A percentile compares a stretch with the other conserved stretches of the same genome.
Conservation (phyloP, 2,797 vertebrate genomes). For the Erethizon dorsatum region DNA sequence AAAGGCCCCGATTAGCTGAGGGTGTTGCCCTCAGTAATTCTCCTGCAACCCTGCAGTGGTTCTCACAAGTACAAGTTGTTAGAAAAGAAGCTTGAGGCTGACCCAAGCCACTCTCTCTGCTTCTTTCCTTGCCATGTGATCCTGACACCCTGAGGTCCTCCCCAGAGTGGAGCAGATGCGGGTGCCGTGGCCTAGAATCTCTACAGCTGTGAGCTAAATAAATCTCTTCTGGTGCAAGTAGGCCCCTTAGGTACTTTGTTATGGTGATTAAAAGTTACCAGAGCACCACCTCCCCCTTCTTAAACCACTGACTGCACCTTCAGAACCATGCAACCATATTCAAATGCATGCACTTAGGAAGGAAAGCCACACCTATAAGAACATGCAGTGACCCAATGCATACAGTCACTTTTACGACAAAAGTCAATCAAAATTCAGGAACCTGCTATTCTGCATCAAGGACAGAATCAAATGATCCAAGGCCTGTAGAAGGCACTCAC, state of each 20-base stretch:
- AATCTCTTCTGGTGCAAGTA: not conserved
- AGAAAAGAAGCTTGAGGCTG: not conserved
- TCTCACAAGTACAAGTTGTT: not conserved
- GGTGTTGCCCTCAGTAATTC: not conserved
- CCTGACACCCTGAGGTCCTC: not conserved
- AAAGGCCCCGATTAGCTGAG: not conserved
- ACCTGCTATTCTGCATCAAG: not conserved
- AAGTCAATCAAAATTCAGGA: not conserved
- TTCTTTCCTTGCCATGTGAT: not conserved
- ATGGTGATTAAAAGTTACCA: not conserved
- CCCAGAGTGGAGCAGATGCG: not conserved
- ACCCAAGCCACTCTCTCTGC: not conserved
- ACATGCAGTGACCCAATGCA: not conserved
- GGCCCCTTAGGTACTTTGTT: not conserved
- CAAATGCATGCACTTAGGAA: not conserved
- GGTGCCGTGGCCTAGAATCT: not conserved
- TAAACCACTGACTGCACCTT: not conserved
- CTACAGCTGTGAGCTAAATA: not conserved
- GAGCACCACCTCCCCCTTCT: not conserved
- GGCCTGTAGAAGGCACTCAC: not conserved
- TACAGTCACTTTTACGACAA: not conserved
- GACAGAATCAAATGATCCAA: not conserved
- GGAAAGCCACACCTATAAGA: not conserved
- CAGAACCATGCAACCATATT: constrained; percentile 14
- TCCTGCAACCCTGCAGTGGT: no score